Conservation (phyloP, 2,888 invertebrate genomes). For the Metellina segmentata region DNA sequence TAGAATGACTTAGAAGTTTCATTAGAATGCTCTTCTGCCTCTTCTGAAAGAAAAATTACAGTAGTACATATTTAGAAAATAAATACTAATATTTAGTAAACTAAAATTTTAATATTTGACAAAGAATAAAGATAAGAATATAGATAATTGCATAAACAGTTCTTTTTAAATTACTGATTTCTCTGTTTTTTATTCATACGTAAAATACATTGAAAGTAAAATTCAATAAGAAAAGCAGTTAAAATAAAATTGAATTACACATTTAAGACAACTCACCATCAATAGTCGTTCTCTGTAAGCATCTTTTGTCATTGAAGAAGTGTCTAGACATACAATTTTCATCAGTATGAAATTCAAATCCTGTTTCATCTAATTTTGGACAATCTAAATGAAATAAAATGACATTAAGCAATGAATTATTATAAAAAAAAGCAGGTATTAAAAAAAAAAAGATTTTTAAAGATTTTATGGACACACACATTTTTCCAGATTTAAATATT, state of each 20-base stretch:
- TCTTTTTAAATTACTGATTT: neutral
- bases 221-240: too few species aligned
- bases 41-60: constrained; percentile 42
- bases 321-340: constrained; percentile 78
- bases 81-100: neutral
- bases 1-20: constrained; percentile 2
- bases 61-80: neutral
- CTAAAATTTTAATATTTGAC: neutral
- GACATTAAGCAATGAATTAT: neutral
- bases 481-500: too few species aligned
- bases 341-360: constrained; percentile 77
- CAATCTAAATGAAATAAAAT: constrained; percentile 28
- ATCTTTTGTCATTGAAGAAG: constrained; percentile 50
- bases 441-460: too few species aligned
- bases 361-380: constrained; percentile 48
- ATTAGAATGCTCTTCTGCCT: constrained; percentile 48
- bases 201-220: too few species aligned
- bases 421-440: neutral
- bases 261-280: constrained; percentile 35
- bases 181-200: neutral
- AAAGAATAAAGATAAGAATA: neutral
- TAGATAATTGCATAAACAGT: neutral
- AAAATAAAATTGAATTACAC: too few species aligned
- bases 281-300: constrained; percentile 61
- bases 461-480: too few species aligned